Evolutionary conservation across 1,140 invertebrate species (phyloP).

Genomic region (Danaus melanippus): DNA sequence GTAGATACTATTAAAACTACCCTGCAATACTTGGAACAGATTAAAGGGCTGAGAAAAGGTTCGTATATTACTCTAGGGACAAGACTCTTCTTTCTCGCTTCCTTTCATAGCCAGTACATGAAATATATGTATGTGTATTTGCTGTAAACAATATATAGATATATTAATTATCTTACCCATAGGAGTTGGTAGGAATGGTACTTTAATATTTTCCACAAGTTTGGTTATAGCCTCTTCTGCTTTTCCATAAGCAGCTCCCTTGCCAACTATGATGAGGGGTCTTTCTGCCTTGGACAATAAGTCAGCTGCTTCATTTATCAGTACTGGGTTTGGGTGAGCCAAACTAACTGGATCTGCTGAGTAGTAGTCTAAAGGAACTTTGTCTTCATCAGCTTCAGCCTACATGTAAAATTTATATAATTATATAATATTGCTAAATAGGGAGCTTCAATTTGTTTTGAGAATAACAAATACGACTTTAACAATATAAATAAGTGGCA

Average conservation of each 20-base stretch:
- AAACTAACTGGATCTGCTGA: constrained; percentile 32
- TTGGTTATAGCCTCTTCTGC: constrained; percentile 81
- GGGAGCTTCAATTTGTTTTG: too few relatives aligned
- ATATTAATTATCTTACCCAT: constrained; percentile 78
- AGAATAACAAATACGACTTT: too few relatives aligned
- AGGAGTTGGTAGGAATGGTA: constrained; percentile 94
- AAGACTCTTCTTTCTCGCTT: too few relatives aligned
- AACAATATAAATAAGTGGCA: too few relatives aligned
- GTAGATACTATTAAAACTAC: too few relatives aligned
- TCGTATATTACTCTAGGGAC: too few relatives aligned
- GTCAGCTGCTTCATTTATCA: constrained; percentile 79
- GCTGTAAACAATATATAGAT: too few relatives aligned
- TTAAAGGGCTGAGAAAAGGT: too few relatives aligned
- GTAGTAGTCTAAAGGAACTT: constrained; percentile 51
- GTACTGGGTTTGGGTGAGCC: constrained; percentile 74
- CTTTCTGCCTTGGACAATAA: constrained; percentile 80
- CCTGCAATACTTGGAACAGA: too few relatives aligned
- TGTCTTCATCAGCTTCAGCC: constrained; percentile 57
- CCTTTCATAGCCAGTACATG: too few relatives aligned
- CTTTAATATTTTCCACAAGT: constrained; percentile 79
- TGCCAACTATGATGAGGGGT: constrained; percentile 94
- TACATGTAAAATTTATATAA: constrained; percentile 15
- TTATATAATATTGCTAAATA: constrained; percentile 3
- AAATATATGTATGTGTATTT: too few relatives aligned
- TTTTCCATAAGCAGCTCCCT: constrained; percentile 89